Evolutionary conservation across 2,888 invertebrate genomes (phyloP), one percentile per base, ranked within the genome.

Genomic region (Drosophila melanosoma): DNA sequence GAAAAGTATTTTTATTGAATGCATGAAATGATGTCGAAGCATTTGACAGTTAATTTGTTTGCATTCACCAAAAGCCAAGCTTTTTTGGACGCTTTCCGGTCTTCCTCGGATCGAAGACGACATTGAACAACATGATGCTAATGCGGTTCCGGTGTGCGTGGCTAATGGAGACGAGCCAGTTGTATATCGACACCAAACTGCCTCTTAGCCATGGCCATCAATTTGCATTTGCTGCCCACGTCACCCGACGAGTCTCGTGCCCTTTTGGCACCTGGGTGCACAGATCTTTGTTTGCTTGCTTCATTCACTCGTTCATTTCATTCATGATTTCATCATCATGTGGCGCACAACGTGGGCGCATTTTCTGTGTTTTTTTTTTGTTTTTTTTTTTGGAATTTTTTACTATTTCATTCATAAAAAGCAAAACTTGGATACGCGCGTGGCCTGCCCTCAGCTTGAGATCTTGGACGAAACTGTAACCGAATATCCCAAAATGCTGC

Each of bases 201-300:
- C 54, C 53, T 85, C 70, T 87, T 74, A 73, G 89, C 72, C 79
- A 76, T 67, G 88, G 84, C 80, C 88, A 90, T 87, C 78, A 87
- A 89, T 87, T 89, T 90, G 87, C 89, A 90, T 87, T 90, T 90
- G 90, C 87, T 82, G 84, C 84, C 84, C 84, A 84, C 83, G 77
- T 59, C 69, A 40, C 54, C 51, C 77, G 67, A 69, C 74, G 65
- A 69, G 74, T 60, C 82, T 63, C 74, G 72, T 86, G 90, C 85
- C 84, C 84, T 90, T 89, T 89, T 90, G 87, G 79, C 90, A 89
- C 87, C 84, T 76, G 89, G 89, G 79, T 72, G 53, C 71, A 32
- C 53, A 23, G 56, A 49, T 45, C 68, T 54, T 32, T 32, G 48
- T 68, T 36, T 36, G 38, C 65, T 59, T 51, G 49, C 29, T 61